Evolutionary conservation across 2,797 vertebrate genomes (phyloP).

Genomic region (Danio jaintianensis): DNA sequence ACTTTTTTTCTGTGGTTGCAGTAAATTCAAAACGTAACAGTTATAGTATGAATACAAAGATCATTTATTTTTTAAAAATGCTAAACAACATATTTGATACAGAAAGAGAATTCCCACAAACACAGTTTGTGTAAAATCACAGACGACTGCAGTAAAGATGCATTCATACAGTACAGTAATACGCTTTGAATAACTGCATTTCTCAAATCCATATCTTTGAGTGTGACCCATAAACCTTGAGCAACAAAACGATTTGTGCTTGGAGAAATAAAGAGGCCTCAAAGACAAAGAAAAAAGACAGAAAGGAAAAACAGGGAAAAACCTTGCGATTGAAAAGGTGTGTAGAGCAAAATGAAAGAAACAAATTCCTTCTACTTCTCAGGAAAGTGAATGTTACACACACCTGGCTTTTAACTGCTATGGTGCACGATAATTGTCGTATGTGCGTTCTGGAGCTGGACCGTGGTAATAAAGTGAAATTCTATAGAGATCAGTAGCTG

Average conservation of each 20-base stretch:
- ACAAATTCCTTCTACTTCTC: conserved; percentile 10
- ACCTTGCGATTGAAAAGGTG: conserved; percentile 34
- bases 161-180: neutral
- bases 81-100: neutral
- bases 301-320: neutral
- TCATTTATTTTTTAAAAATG: conserved; percentile 8
- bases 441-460: neutral
- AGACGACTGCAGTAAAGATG: neutral
- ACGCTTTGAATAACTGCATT: conserved; percentile 15
- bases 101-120: conserved; percentile 14
- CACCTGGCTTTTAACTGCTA: conserved; percentile 24
- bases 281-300: conserved; percentile 24
- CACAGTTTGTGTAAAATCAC: conserved; percentile 1
- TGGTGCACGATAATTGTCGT: neutral
- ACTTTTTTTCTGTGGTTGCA: neutral
- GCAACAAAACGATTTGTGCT: conserved; percentile 25
- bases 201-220: conserved; percentile 38
- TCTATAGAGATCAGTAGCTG: conserved; percentile 24
- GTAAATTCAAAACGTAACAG: neutral
- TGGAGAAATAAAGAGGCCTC: conserved; percentile 14
- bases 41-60: conserved; percentile 3
- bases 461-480: neutral
- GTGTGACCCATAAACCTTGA: conserved; percentile 43
- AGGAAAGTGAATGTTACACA: conserved; percentile 26
- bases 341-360: conserved; percentile 20